phyloP scores from a whole-genome alignment of 2,797 vertebrate genomes.

The Benthosema pterotum region DNA sequence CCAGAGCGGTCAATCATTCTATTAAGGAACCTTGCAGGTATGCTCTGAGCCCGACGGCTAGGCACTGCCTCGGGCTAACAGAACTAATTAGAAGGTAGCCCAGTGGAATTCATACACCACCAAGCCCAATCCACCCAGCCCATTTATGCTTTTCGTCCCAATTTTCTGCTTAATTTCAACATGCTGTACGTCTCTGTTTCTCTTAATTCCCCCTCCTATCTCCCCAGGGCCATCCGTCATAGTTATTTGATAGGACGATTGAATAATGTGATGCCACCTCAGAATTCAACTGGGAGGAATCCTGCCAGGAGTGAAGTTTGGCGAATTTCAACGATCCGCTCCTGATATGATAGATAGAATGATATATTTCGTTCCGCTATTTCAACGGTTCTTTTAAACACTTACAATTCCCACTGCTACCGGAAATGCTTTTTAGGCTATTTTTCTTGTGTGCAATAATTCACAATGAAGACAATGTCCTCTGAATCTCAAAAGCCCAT shows the following conservation, averaged over 20 bases:
- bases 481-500: not conserved
- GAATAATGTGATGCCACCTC: slow-evolving; percentile 57
- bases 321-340: slow-evolving; percentile 51
- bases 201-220: slow-evolving; percentile 57
- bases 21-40: slow-evolving; percentile 70
- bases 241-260: slow-evolving; percentile 61
- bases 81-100: slow-evolving; percentile 83
- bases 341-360: slow-evolving; percentile 19
- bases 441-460: slow-evolving; percentile 11
- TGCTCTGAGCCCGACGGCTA: slow-evolving; percentile 72
- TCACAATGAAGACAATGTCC: not conserved
- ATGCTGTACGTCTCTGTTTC: slow-evolving; percentile 62
- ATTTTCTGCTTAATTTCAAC: slow-evolving; percentile 75
- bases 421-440: slow-evolving; percentile 23
- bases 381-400: slow-evolving; percentile 1
- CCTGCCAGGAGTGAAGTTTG: slow-evolving; percentile 41
- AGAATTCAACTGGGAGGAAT: slow-evolving; percentile 43
- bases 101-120: slow-evolving; percentile 76
- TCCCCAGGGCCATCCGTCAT: slow-evolving; percentile 62
- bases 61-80: slow-evolving; percentile 71
- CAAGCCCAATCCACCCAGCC: slow-evolving; percentile 56
- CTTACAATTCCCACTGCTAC: slow-evolving; percentile 2
- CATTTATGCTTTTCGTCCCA: slow-evolving; percentile 58
- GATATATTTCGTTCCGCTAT: slow-evolving; percentile 29
- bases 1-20: slow-evolving; percentile 78